Percentiles rank a stretch among this genome's conserved stretches.
Conservation (phyloP, 2,113 vertebrate species). For the Sebastes schlegelii region DNA sequence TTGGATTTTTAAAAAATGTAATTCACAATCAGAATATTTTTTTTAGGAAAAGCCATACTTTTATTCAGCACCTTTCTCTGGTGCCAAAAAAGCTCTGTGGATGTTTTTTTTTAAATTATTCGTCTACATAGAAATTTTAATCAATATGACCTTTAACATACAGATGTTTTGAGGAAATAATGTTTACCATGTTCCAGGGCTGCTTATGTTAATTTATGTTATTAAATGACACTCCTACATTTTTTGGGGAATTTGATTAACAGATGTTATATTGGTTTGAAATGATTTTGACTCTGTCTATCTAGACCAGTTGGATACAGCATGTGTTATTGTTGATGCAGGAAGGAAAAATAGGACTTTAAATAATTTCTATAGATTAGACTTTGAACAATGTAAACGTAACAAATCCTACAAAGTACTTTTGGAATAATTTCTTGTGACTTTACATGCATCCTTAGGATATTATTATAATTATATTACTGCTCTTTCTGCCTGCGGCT, state of each 20-base stretch:
- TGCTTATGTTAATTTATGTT: not conserved
- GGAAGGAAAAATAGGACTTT: not conserved
- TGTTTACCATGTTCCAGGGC: too few relatives aligned
- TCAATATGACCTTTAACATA: too few relatives aligned
- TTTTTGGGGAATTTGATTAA: not conserved
- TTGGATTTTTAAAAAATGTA: too few relatives aligned
- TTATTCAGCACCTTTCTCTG: too few relatives aligned
- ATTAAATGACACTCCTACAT: too few relatives aligned
- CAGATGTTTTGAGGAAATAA: too few relatives aligned
- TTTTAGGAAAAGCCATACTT: too few relatives aligned
- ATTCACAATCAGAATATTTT: too few relatives aligned
- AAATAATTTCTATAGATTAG: not conserved
- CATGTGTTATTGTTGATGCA: not conserved
- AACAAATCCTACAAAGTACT: not conserved
- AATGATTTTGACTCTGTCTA: too few relatives aligned
- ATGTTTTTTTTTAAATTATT: too few relatives aligned
- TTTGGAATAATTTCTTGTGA: not conserved
- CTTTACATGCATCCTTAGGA: not conserved
- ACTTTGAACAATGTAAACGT: not conserved
- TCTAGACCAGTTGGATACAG: not conserved
- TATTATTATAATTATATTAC: not conserved
- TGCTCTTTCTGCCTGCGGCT: not conserved
- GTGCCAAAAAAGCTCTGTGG: too few relatives aligned
- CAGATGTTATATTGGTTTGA: not conserved
- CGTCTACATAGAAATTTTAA: too few relatives aligned